Conservation (phyloP, 2,113 vertebrate genomes). For the Spermophilus dauricus region DNA sequence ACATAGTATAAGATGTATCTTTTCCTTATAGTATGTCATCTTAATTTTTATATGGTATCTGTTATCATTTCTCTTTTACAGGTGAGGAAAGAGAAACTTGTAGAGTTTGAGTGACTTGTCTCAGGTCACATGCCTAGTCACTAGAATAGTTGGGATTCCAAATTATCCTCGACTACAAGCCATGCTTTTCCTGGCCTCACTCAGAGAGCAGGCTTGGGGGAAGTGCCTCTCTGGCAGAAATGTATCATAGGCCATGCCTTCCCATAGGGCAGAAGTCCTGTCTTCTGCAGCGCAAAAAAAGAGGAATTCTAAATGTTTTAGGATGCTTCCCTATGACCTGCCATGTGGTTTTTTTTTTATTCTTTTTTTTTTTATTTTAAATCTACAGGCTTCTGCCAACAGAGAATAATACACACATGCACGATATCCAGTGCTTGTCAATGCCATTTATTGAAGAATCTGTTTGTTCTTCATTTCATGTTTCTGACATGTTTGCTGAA, state of each 20-base stretch:
- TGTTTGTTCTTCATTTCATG: background rate
- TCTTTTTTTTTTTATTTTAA: no score
- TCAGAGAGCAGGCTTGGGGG: background rate
- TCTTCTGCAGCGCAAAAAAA: background rate
- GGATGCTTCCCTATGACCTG: background rate
- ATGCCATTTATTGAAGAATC: background rate
- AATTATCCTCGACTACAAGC: background rate
- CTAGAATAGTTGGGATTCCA: background rate
- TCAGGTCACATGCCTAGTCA: background rate
- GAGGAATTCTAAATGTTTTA: background rate
- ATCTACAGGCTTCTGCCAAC: background rate
- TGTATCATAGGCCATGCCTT: background rate
- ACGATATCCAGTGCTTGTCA: background rate
- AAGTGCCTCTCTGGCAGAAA: background rate
- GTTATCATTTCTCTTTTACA: background rate
- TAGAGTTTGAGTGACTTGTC: background rate
- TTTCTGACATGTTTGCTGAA: background rate
- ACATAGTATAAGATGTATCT: background rate
- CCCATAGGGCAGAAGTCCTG: background rate
- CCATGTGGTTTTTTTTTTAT: background rate
- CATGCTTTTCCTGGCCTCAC: background rate
- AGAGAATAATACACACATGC: background rate
- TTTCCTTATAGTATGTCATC: background rate
- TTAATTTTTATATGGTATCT: background rate
- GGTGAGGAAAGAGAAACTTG: background rate